Evolutionary conservation across 2,888 invertebrate genomes (phyloP).

Genomic region (Philonicus albiceps): DNA sequence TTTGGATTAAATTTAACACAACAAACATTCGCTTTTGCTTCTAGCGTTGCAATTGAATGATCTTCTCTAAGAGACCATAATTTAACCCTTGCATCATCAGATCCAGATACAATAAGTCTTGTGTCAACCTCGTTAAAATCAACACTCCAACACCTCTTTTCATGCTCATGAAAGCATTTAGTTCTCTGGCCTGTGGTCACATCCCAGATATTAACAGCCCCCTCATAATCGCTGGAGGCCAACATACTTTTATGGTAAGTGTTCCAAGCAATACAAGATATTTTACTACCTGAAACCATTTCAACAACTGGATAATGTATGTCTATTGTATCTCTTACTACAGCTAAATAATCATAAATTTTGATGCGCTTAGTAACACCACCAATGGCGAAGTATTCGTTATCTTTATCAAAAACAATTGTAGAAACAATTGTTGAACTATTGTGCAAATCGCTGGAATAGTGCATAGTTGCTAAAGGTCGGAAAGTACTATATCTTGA

Average conservation of each 20-base stretch:
- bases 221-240: slow-evolving; percentile 94
- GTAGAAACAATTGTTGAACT: slow-evolving; percentile 88
- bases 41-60: slow-evolving; percentile 85
- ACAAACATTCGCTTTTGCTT: slow-evolving; percentile 94
- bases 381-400: slow-evolving; percentile 94
- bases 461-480: slow-evolving; percentile 85
- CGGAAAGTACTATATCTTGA: slow-evolving; percentile 80
- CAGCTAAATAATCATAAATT: slow-evolving; percentile 87
- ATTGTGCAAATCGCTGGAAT: slow-evolving; percentile 88
- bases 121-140: slow-evolving; percentile 94
- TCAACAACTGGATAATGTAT: slow-evolving; percentile 92
- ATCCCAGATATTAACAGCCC: slow-evolving; percentile 93
- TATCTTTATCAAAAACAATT: slow-evolving; percentile 95
- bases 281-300: slow-evolving; percentile 91
- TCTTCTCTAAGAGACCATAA: slow-evolving; percentile 90
- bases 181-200: slow-evolving; percentile 78
- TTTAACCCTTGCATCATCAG: slow-evolving; percentile 92
- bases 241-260: slow-evolving; percentile 86
- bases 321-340: slow-evolving; percentile 85
- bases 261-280: slow-evolving; percentile 95
- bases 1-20: slow-evolving; percentile 91
- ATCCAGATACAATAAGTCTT: slow-evolving; percentile 87
- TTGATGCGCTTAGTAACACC: slow-evolving; percentile 95
- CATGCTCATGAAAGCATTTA: slow-evolving; percentile 85
- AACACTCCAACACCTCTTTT: slow-evolving; percentile 95